Base-by-base conservation (phyloP, 2,888 invertebrate species). In the Galerucella pusilla region DNA sequence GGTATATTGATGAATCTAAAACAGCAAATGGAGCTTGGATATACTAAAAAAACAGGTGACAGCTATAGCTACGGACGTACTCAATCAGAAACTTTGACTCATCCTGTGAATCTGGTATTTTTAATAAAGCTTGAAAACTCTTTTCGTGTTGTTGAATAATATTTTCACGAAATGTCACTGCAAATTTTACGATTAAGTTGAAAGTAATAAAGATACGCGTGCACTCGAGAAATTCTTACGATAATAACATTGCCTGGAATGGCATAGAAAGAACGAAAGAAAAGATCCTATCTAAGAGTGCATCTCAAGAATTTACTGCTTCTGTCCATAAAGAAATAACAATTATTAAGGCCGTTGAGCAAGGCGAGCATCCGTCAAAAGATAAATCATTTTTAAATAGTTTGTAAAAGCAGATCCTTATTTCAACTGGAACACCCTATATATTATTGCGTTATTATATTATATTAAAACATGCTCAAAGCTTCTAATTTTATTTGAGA, bases 231-330 rank as follows among this genome's bases (percentile, higher is more conserved):
- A 42, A 69, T 69, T 60, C 46, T 60, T 69, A 46, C 20, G 57
- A 46, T 69, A 69, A 69, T 69, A 60, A 60, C 69, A 46, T 46
- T 25, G 45, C 68, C 60, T 69, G 25, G 25, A 60, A 60, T 46
- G 61, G 46, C 7, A 60, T 42, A 61, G 69, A 61, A 60, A 67
- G 49, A 60, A 46, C n/a, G 57, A 60, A 60, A n/a, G 49, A 69
- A 67, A 46, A 60, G 60, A 69, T 60, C n/a, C 12, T 68, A 59
- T 68, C 68, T 59, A 59, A 35, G 14, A 28, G 20, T 68, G 12
- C 57, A 59, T 68, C 59, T 59, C 42, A 52, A 46, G 69, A 60
- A 69, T 60, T 69, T 60, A 69, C 46, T 69, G 25, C 46, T 16
- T 16, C 35, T 46, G 64, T 45, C 64, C 46, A 25, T 65, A 46